Evolutionary conservation across 2,797 vertebrate species (phyloP), one percentile per base, ranked within the genome.

Genomic region (Steatocranus sp.): DNA sequence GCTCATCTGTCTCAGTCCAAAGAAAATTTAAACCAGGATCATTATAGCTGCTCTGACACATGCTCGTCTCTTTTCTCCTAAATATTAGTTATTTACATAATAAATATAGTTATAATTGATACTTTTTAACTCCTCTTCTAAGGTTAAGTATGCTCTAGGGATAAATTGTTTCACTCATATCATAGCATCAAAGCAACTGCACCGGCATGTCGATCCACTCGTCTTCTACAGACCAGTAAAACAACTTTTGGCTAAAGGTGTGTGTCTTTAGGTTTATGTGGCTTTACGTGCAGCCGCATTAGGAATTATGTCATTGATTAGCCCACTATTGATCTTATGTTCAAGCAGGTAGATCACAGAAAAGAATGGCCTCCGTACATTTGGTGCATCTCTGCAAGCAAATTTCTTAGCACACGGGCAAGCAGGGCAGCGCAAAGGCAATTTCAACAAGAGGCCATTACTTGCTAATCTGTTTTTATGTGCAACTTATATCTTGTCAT

Each of bases 201-300:
- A 27, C 14, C 1, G 1, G 36, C 63, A 43, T 9, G 20, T 15
- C 0, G 0, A 25, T 43, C 20, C n/a, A 38, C 63, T 11, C 2
- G 1, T 25, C 36, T 41, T 36, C 12, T 41, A 41, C 8, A 41
- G 20, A 68, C 38, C 8, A 17, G 0, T 25, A 7, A 20, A 68
- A 68, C 14, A 0, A 25, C 20, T 43, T 68, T 68, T 17, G 20
- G 36, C 14, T 43, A 66, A 41, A 66, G 8, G 36, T 41, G 20
- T 43, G 23, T 43, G 3, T 46, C 38, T 27, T 43, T 43, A 17
- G 15, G 20, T 43, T 27, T 27, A 68, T 27, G 23, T 46, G 66
- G 66, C 23, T 27, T 46, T 70, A 70, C 6, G 1, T 8, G 66
- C 1, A 46, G 14, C 6, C 15, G 17, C 23, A 43, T 70, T 27